These are phyloP conservation scores for Indri indri DNA, from an alignment of 2,113 vertebrate species.

Conservation along the genomic window DNA sequence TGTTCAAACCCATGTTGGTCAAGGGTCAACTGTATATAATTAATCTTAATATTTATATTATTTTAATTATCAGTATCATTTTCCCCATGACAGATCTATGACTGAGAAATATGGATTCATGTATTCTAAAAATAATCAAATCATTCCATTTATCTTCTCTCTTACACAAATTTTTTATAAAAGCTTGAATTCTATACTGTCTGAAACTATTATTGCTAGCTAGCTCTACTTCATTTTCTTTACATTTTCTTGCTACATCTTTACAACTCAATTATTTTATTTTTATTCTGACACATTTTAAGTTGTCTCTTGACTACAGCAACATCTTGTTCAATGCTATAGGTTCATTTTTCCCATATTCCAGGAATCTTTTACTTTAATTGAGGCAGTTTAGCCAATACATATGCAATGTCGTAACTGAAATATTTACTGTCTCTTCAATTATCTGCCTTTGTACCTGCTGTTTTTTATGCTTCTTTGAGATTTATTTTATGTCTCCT, in stretches of 20 bases:
- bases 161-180: background rate
- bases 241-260: background rate
- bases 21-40: background rate
- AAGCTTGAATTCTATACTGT: background rate
- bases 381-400: background rate
- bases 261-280: background rate
- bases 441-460: background rate
- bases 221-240: constrained; percentile 18
- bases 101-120: background rate
- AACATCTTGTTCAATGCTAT: background rate
- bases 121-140: background rate
- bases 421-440: background rate
- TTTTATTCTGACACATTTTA: background rate
- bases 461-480: background rate
- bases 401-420: background rate
- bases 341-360: background rate
- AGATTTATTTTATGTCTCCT: background rate
- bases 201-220: background rate
- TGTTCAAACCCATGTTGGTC: background rate
- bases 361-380: background rate
- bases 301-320: background rate
- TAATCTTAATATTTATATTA: background rate
- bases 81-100: background rate
- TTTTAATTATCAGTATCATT: background rate
- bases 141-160: background rate